Base-by-base conservation (phyloP, 2,113 vertebrate genomes). In the Eulemur rufifrons region DNA sequence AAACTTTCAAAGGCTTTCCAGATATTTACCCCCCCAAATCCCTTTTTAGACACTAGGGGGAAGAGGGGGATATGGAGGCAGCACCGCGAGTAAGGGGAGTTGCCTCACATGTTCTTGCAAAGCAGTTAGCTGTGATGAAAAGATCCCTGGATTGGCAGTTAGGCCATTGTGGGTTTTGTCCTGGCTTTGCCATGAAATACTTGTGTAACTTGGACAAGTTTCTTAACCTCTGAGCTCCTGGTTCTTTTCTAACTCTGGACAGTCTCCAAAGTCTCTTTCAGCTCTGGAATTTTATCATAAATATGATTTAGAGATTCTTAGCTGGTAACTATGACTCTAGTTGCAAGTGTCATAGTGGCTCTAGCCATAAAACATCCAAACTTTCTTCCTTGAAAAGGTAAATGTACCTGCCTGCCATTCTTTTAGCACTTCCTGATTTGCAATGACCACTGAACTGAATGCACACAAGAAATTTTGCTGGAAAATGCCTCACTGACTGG, bases 401-500 rank as follows among this genome's bases (percentile, higher is more conserved):
- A 23, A 8, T 14, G 10, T 17, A 29, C 34, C 66, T 25, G 39
- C 47, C 45, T 84, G 47, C 25, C 20, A 4, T n/a, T 80, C 34
- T 47, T 78, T 71, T 3, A 74, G 45, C 37, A 37, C 20, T 59
- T 61, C 32, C 84, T 92, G 83, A 50, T 86, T 90, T 74, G 37
- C 80, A 21, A 1, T 34, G 45, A 39, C 71, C 74, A 47, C 39
- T 45, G 84, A 87, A 64, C 82, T 9, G 5, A 77, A 42, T 27
- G 47, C 37, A 74, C 66, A 29, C 5, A 2, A 71, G 45, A 77
- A 68, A 64, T 84, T 94, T 86, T 34, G 21, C 84, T 80, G 37
- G 64, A 96, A 93, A 92, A 78, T 39, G 45, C 87, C 71, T 73
- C 52, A 42, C 91, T 66, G 81, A 89, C 63, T 59, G 68, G 80